phyloP scores from a whole-genome alignment of 2,888 invertebrate genomes.

The Agonopterix subpropinquella region DNA sequence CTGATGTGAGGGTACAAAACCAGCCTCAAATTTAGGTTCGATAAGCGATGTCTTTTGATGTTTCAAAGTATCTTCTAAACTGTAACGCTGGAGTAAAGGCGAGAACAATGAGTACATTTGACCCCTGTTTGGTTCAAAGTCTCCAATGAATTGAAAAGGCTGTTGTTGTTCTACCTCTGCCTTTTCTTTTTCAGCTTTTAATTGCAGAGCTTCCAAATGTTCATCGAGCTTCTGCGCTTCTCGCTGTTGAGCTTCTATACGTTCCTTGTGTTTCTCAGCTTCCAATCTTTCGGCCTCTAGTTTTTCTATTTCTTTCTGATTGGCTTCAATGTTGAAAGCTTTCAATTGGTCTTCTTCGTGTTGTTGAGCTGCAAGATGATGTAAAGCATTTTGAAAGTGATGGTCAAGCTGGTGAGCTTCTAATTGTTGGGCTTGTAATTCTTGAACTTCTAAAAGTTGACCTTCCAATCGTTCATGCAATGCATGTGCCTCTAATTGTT shows the following conservation, averaged over 20 bases:
- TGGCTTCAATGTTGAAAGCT: neutral
- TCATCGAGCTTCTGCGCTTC: neutral
- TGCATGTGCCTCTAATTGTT: neutral
- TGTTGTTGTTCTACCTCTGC: neutral
- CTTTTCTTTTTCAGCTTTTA: neutral
- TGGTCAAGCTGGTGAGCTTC: neutral
- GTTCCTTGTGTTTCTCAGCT: neutral
- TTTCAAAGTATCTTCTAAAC: conserved; percentile 1
- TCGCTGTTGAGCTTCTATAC: neutral
- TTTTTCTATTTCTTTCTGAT: neutral
- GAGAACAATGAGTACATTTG: neutral
- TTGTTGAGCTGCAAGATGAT: neutral
- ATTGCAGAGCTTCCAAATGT: neutral
- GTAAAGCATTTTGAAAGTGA: neutral
- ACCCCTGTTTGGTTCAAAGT: neutral
- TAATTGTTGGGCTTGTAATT: neutral
- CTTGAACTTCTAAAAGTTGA: neutral
- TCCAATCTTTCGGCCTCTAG: neutral
- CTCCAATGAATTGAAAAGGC: neutral
- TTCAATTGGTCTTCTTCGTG: neutral
- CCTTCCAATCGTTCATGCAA: no score
- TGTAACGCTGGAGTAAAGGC: conserved; percentile 3
- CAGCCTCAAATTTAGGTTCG: conserved; percentile 6
- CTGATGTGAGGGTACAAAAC: conserved; percentile 23
- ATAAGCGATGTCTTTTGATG: conserved; percentile 1